Base-by-base conservation (phyloP, 2,888 invertebrate species). In the Chrysolina haemoptera region DNA sequence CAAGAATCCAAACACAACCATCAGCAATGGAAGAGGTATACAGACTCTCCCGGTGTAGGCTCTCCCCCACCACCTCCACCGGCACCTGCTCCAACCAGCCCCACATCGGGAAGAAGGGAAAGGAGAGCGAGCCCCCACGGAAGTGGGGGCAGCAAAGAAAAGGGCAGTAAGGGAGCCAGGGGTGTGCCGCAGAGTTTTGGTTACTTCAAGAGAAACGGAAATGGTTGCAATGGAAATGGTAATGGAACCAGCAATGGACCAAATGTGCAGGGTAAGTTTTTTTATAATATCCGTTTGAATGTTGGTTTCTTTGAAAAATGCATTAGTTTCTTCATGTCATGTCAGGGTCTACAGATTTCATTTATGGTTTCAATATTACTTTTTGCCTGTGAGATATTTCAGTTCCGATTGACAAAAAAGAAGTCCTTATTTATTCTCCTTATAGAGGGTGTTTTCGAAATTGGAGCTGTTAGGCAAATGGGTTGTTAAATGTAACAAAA, bases 161-260 rank as follows among this genome's bases (percentile, higher is more conserved):
- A 90, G 74, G 59, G 53, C 18, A 91, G 93, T 82, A 80, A 82
- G 59, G 95, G 95, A 87, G 90, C 90, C 65, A 86, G 90, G 76
- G 93, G 93, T 14, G 94, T 94, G 14, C 95, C 95, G 10, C 95
- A 95, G 82, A 95, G 93, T 87, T 96, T 96, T 84, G 95, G 95
- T 68, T 96, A 96, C 86, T 94, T 95, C 62, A 96, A 96, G 85
- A 91, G 95, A 82, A 89, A 90, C 79, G 89, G 89, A 59, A 82
- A 79, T 41, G 79, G 82, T 11, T 77, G 78, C 18, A 83, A 82
- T 62, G 85, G 84, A 46, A 79, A 82, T n/a, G 78, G 88, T 5
- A 90, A 89, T 80, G 90, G 89, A 8, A 84, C 79, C n/a, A 78
- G 66, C 62, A 79, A 75, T 62, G 79, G 80, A 11, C 76, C 78